These are phyloP conservation scores for Drosophila lacteicornis DNA, from an alignment of 1,140 invertebrate genomes.

Conservation along the genomic window DNA sequence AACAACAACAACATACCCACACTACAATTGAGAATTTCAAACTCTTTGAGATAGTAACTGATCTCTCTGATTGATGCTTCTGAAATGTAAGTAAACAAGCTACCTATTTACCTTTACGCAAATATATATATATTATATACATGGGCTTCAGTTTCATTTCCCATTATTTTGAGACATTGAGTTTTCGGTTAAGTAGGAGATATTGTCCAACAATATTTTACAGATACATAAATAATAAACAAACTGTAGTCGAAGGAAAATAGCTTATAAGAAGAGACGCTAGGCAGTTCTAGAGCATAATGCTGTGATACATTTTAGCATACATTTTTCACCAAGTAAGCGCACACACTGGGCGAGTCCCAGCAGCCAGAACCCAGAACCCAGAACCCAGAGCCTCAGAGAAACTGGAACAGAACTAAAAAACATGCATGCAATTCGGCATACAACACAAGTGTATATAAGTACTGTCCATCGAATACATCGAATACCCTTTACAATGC, in stretches of 20 bases:
- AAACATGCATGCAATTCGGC: slow-evolving; percentile 36
- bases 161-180: slow-evolving; percentile 21
- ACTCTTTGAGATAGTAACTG: slow-evolving; percentile 72
- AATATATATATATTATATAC: slow-evolving; percentile 21
- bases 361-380: slow-evolving; percentile 3
- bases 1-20: slow-evolving; percentile 52
- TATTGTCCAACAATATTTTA: slow-evolving; percentile 51
- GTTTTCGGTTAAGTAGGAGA: slow-evolving; percentile 41
- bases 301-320: slow-evolving; percentile 82
- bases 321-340: slow-evolving; percentile 61
- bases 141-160: slow-evolving; percentile 46
- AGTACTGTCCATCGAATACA: slow-evolving; percentile 18
- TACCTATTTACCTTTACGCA: slow-evolving; percentile 32
- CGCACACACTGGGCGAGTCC: slow-evolving; percentile 30
- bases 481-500: slow-evolving; percentile 29
- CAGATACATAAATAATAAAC: slow-evolving; percentile 13
- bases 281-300: slow-evolving; percentile 81
- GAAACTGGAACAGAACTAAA: slow-evolving; percentile 23
- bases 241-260: slow-evolving; percentile 63
- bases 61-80: slow-evolving; percentile 78
- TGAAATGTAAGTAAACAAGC: slow-evolving; percentile 76
- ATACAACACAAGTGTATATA: slow-evolving; percentile 27
- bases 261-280: slow-evolving; percentile 72
- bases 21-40: slow-evolving; percentile 77
- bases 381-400: slow-evolving; percentile 19